Conservation (phyloP, 2,113 vertebrate genomes). For the Daboia siamensis region DNA sequence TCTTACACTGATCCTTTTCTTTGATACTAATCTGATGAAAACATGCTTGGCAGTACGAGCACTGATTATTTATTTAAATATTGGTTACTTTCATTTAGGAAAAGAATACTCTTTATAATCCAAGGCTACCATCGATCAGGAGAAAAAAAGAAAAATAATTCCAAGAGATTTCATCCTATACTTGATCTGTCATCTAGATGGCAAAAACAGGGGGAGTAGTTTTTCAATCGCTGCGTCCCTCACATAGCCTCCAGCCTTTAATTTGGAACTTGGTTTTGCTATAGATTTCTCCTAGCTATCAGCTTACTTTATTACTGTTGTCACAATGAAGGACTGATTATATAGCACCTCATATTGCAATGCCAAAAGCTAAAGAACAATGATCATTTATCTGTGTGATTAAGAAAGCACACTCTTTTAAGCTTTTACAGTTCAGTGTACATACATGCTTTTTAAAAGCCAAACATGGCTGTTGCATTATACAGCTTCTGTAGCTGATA, state of each 20-base stretch:
- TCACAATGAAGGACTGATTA: slow-evolving; percentile 21
- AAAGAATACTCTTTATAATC: slow-evolving; percentile 44
- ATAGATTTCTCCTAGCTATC: slow-evolving; percentile 6
- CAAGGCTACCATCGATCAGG: slow-evolving; percentile 41
- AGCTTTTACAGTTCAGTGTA: neutral
- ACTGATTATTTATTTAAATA: slow-evolving; percentile 63
- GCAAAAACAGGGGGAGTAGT: slow-evolving; percentile 14
- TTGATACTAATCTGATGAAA: slow-evolving; percentile 40
- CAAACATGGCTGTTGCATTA: neutral
- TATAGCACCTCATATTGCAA: slow-evolving; percentile 14
- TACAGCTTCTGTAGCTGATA: neutral
- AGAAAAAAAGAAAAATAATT: slow-evolving; percentile 21
- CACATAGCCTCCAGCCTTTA: slow-evolving; percentile 2
- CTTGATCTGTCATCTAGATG: slow-evolving; percentile 12
- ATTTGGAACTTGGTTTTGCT: slow-evolving; percentile 9
- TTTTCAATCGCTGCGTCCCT: neutral
- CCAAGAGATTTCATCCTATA: slow-evolving; percentile 2
- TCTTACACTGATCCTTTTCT: neutral
- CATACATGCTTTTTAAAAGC: neutral
- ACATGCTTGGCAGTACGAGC: slow-evolving; percentile 60
- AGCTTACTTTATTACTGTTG: slow-evolving; percentile 22
- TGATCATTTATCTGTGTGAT: neutral
- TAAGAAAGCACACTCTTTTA: neutral
- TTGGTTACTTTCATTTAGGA: slow-evolving; percentile 49
- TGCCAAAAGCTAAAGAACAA: slow-evolving; percentile 2